phyloP scores from a whole-genome alignment of 2,888 invertebrate genomes.

The Sisyra nigra region DNA sequence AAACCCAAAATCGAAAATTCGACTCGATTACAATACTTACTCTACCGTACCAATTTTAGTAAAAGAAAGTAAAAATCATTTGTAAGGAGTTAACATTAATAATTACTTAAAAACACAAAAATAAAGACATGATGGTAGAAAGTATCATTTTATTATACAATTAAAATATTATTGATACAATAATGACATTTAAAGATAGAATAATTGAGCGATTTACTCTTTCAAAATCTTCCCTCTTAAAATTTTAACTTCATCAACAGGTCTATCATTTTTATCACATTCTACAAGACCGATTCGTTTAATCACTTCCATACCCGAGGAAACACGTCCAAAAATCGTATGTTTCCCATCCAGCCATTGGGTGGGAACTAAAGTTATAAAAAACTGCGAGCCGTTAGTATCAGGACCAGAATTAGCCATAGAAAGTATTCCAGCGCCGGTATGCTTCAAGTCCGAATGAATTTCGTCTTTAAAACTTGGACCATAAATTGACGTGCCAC shows the following conservation, averaged over 20 bases:
- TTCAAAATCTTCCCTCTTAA: conserved; percentile 37
- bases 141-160: no score
- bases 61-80: no score
- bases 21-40: no score
- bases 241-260: conserved; percentile 76
- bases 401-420: conserved; percentile 99
- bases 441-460: conserved; percentile 83
- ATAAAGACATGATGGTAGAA: no score
- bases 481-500: conserved; percentile 94
- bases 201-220: conserved; percentile 15
- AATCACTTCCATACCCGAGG: conserved; percentile 78
- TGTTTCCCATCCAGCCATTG: conserved; percentile 98
- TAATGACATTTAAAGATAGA: no score
- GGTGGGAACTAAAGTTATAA: conserved; percentile 89
- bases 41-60: no score
- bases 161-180: no score
- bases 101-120: no score
- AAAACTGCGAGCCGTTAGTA: conserved; percentile 97
- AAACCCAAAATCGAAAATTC: no score
- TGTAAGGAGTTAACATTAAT: no score
- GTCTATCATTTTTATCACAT: conserved; percentile 83
- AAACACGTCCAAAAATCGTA: conserved; percentile 85
- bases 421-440: conserved; percentile 77
- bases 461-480: conserved; percentile 92
- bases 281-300: conserved; percentile 88